A percentile compares a stretch with the other conserved stretches of the same genome.
These are phyloP conservation scores for Metaphire vulgaris DNA, from an alignment of 1,140 invertebrate species.

Conservation along the genomic window DNA sequence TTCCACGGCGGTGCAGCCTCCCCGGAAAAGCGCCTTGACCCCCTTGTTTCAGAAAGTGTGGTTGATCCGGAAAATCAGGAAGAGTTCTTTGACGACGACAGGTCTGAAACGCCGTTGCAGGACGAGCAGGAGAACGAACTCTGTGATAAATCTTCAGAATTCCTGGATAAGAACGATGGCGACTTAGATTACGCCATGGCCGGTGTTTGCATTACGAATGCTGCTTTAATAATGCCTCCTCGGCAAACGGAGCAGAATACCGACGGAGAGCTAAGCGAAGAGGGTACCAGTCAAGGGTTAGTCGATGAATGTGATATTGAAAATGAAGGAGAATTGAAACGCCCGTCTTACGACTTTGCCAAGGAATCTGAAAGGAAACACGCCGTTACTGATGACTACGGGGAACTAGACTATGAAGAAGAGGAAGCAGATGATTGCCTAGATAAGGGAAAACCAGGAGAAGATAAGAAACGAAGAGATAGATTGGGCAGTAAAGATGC, in stretches of 20 bases:
- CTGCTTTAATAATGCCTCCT: neutral
- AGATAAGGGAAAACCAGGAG: slow-evolving; percentile 11
- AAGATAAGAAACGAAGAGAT: neutral
- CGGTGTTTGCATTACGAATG: neutral
- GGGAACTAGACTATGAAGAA: slow-evolving; percentile 46
- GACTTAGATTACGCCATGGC: neutral
- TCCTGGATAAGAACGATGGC: neutral
- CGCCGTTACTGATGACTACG: slow-evolving; percentile 39
- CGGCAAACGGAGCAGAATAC: neutral
- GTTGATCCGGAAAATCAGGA: neutral
- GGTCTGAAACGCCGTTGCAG: slow-evolving; percentile 16
- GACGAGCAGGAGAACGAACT: slow-evolving; percentile 8
- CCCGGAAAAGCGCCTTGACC: neutral
- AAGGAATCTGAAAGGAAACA: slow-evolving; percentile 8
- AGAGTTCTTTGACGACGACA: slow-evolving; percentile 11
- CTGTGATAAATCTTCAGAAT: neutral
- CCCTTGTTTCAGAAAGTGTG: neutral
- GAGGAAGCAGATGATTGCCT: slow-evolving; percentile 35
- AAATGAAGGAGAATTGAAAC: neutral
- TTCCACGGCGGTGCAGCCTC: neutral
- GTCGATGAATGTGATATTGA: neutral
- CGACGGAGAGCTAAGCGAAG: neutral
- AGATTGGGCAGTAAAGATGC: neutral
- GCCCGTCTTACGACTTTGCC: too few relatives aligned
- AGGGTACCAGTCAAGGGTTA: neutral